Evolutionary conservation across 2,888 invertebrate genomes (phyloP), one percentile per base, ranked within the genome.

Genomic region (Corythucha ciliata): DNA sequence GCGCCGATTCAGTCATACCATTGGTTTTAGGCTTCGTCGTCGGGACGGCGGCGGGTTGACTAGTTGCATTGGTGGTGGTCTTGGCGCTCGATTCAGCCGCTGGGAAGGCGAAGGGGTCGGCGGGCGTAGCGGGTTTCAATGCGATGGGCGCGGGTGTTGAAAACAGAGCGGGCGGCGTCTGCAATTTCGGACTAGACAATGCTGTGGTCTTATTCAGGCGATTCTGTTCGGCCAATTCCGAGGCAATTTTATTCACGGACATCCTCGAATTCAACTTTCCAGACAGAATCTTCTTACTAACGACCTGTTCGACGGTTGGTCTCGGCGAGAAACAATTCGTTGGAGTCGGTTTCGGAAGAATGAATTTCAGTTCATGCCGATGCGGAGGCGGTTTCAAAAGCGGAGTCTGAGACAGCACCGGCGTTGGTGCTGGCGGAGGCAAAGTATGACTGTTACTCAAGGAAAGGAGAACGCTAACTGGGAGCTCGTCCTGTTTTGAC

Each of bases 391-490:
- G n/a, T 12, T 20, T 47, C 5, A 41, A 29, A 14, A 40, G 32
- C 2, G 48, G 29, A 29, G 29, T 10, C 14, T 14, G 18, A 22
- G 40, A 41, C n/a, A 40, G 24, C 22, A 41, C 49, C 2, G 49
- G 49, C 22, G 49, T 20, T n/a, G n/a, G n/a, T n/a, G n/a, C n/a
- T n/a, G n/a, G n/a, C n/a, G n/a, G n/a, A 40, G 29, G n/a, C n/a
- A n/a, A n/a, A n/a, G n/a, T n/a, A n/a, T n/a, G n/a, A n/a, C 40
- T 44, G 22, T 55, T 55, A 6, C 60, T 54, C 8, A 60, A 47
- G 3, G 58, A 57, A 10, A 60, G 48, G 0, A 60, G 47, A 12
- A 58, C 58, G 41, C 54, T 57, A 8, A 59, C 58, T 4, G 60
- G 51, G 6, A 57, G 53, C 16, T 57, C 56, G 22, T 59, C 58